phyloP scores from a whole-genome alignment of 2,113 vertebrate species.

The Meleagris gallopavo region DNA sequence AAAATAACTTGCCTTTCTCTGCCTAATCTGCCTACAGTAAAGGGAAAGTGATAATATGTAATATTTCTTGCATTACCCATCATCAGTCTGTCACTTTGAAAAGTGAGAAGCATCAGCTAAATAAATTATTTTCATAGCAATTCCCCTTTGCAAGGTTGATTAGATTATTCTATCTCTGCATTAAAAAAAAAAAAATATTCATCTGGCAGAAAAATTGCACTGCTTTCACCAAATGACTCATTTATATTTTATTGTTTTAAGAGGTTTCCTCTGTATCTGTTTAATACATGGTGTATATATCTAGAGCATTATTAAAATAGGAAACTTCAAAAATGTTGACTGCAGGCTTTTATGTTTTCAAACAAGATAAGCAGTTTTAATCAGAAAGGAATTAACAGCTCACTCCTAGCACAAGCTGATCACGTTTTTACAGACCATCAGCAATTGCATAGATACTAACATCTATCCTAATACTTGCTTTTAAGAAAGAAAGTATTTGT shows the following conservation, averaged over 20 bases:
- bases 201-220: not conserved
- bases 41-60: not conserved
- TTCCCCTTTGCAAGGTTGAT: constrained; percentile 21
- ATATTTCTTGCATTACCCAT: not conserved
- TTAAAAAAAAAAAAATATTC: not conserved
- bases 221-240: not conserved
- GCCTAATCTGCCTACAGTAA: not conserved
- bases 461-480: not conserved
- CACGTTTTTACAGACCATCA: not conserved
- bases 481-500: not conserved
- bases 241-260: constrained; percentile 62
- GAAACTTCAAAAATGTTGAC: not conserved
- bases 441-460: not conserved
- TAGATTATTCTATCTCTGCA: not conserved
- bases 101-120: not conserved
- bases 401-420: not conserved
- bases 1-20: not conserved
- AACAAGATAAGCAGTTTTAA: not conserved
- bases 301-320: not conserved
- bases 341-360: not conserved
- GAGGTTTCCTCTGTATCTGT: constrained; percentile 43
- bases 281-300: constrained; percentile 10
- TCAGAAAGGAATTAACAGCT: not conserved
- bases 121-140: constrained; percentile 42
- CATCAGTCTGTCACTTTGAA: constrained; percentile 39